Base-by-base conservation (phyloP, 37 sponge, comb jelly and placozoan genomes). In the Chondrilla cf. caribensis region DNA sequence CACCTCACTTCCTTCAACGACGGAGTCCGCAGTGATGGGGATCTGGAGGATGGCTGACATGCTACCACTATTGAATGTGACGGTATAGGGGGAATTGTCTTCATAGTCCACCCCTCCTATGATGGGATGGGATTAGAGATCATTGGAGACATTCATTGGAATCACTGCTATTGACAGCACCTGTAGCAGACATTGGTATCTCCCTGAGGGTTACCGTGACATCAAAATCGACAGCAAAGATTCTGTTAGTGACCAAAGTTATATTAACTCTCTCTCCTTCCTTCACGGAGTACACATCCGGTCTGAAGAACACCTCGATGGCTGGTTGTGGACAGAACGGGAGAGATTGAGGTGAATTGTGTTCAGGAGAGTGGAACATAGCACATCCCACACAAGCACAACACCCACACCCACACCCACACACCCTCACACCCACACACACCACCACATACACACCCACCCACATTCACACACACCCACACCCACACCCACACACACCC, bases 251-350 rank as follows among this genome's bases (percentile, higher is more conserved):
- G n/a, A 40, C 76, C 24, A 73, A 22, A 3, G 76, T 73, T 21
- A 73, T 17, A 22, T 39, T 39, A 2, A 73, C 76, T 73, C 6
- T 36, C 7, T 8, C 76, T n/a, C 76, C 76, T 25, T 73, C 76
- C 21, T 19, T 73, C 38, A 42, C 44, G 17, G 76, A 36, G 76
- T 73, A 73, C 43, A 41, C 40, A 22, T 73, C 38, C 8, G 76
- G 76, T 41, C 25, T 40, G 44, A 73, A 73, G 19, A 0, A 9
- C 43, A 73, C 8, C 6, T 18, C 9, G 41, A 73, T 7, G 15
- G 25, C 76, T 73, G 76, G 9, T 2, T 3, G 32, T n/a, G 29
- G 7, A n/a, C 7, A 15, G 29, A n/a, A 6, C 6, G 64, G 22
- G 64, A 62, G 64, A 62, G 64, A 62, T 6, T 62, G 29, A 62